Base-by-base conservation (phyloP, 1,140 invertebrate genomes). In the Atta cephalotes region DNA sequence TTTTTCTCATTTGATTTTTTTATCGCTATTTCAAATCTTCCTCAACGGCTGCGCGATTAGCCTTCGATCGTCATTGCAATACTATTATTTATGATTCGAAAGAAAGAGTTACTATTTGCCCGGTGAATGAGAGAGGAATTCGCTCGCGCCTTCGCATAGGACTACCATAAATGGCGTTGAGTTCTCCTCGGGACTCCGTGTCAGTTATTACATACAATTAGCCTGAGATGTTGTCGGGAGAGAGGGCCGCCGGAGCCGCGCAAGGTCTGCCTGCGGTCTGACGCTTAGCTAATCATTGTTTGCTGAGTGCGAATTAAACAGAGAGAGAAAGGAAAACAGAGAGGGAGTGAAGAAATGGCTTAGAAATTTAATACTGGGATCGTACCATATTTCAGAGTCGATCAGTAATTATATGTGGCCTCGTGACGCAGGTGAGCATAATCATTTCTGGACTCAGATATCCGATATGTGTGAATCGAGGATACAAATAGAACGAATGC, bases 121-220 rank as follows among this genome's bases (percentile, higher is more conserved):
- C 60, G 9, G 10, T 49, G 81, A 62, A 35, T 12, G 53, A 84
- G 74, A 80, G 88, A 84, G 77, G 88, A 89, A 71, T 78, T 53
- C 60, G 84, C 58, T 87, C 74, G 85, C 56, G 86, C 70, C 78
- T 77, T 51, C 78, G 58, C 80, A 56, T 70, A 85, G 85, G 74
- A 90, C 56, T 85, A 71, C 93, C 92, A 89, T 93, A 93, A 93
- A 93, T 90, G 92, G 92, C 65, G 80, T 81, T 88, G 87, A 79
- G 79, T 86, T 92, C 90, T 91, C 87, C 85, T 79, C 87, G 77
- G 45, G 80, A 74, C 70, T 76, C 85, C 84, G 82, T 92, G 88
- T 92, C 91, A 90, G 90, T 92, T 93, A 92, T 93, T 92, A 92
- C 85, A 88, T 92, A 90, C 89, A 93, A 93, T 92, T 93, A 93